A percentile compares a stretch with the other conserved stretches of the same genome.
phyloP scores from a whole-genome alignment of 2,888 invertebrate species.

The Synanthedon formicaeformis region DNA sequence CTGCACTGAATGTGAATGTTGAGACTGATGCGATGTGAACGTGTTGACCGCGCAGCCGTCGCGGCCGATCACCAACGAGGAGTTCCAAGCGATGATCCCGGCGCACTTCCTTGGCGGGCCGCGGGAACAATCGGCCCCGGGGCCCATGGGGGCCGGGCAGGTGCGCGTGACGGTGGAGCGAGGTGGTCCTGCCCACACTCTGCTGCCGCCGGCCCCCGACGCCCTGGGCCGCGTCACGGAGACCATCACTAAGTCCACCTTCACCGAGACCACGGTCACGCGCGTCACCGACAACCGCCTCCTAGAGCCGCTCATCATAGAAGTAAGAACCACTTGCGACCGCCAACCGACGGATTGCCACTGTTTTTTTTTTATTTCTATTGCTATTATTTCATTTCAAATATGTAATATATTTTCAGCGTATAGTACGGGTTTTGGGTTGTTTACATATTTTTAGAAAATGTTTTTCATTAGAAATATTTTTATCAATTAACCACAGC shows the following conservation, averaged over 20 bases:
- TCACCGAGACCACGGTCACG: constrained; percentile 95
- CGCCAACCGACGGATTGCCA: not conserved
- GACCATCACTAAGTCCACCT: constrained; percentile 95
- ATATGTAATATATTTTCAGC: not conserved
- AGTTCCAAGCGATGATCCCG: constrained; percentile 95
- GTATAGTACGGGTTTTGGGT: not conserved
- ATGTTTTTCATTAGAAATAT: too few relatives aligned
- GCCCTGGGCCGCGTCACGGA: constrained; percentile 90
- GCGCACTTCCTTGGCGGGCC: constrained; percentile 81
- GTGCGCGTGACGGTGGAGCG: constrained; percentile 91
- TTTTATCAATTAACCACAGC: too few relatives aligned
- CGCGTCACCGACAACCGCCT: constrained; percentile 93
- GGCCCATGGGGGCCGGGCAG: constrained; percentile 47
- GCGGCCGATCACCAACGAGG: constrained; percentile 92
- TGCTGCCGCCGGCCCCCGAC: constrained; percentile 85
- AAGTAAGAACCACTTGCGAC: constrained; percentile 71
- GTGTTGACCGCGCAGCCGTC: constrained; percentile 73
- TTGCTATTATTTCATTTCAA: not conserved
- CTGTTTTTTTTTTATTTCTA: not conserved
- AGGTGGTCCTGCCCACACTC: constrained; percentile 69
- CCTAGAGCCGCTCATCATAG: constrained; percentile 86
- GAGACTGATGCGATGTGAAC: constrained; percentile 49
- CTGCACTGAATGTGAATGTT: not conserved
- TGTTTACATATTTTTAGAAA: too few relatives aligned
- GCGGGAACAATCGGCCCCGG: constrained; percentile 36